Evolutionary conservation across 1,140 invertebrate genomes (phyloP).

Genomic region (Drosophila ironensis): DNA sequence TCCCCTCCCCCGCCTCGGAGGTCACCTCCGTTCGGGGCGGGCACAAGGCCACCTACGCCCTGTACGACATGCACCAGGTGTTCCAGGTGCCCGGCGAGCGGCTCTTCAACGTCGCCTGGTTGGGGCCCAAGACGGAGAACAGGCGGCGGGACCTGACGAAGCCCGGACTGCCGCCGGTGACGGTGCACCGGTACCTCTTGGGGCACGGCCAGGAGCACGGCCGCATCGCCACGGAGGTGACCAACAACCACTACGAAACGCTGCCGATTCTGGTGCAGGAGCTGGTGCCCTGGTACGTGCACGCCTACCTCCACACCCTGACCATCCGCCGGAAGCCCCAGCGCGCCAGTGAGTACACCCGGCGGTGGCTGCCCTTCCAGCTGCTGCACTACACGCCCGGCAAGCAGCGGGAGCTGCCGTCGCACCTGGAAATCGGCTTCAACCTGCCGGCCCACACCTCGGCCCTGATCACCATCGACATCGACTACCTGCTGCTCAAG

Average conservation of each 20-base stretch:
- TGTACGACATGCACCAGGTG: constrained; percentile 85
- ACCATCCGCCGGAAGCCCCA: constrained; percentile 81
- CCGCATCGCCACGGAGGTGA: constrained; percentile 90
- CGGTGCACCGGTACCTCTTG: constrained; percentile 91
- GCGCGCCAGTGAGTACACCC: constrained; percentile 48
- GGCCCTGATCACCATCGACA: constrained; percentile 92
- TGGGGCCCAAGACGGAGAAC: constrained; percentile 62
- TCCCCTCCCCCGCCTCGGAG: constrained; percentile 84
- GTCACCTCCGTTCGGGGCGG: constrained; percentile 86
- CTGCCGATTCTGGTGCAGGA: constrained; percentile 89
- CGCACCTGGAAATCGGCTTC: constrained; percentile 95
- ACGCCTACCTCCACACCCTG: constrained; percentile 95
- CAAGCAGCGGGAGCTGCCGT: constrained; percentile 90
- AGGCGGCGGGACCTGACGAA: constrained; percentile 82
- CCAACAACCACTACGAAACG: constrained; percentile 88
- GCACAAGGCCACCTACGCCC: constrained; percentile 85
- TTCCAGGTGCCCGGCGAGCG: constrained; percentile 74
- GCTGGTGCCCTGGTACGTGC: constrained; percentile 96
- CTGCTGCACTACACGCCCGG: constrained; percentile 90
- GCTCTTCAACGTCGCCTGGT: constrained; percentile 87
- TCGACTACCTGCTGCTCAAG: constrained; percentile 97
- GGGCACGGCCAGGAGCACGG: constrained; percentile 94
- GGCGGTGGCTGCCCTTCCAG: constrained; percentile 84
- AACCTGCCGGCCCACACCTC: constrained; percentile 90
- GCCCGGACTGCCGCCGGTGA: constrained; percentile 85